A percentile compares a stretch with the other conserved stretches of the same genome.
phyloP scores from a whole-genome alignment of 2,113 vertebrate genomes.

The Narcine bancroftii region DNA sequence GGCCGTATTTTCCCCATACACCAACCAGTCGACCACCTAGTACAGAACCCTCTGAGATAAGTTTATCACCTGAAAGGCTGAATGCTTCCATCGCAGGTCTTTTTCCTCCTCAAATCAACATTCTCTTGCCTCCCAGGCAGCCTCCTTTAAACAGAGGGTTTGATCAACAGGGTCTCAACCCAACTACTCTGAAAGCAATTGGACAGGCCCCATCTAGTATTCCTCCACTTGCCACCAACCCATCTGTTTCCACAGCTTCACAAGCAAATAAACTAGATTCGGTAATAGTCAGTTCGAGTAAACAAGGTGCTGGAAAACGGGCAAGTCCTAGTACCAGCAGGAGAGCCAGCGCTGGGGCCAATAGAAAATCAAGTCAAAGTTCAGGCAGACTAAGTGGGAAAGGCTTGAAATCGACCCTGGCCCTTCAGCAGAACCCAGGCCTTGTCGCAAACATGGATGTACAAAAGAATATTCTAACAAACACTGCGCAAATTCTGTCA shows the following conservation, averaged over 20 bases:
- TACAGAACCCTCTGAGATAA: conserved; percentile 95
- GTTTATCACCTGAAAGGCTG: conserved; percentile 89
- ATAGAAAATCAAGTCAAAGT: conserved; percentile 85
- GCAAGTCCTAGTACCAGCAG: conserved; percentile 90
- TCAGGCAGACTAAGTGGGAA: conserved; percentile 86
- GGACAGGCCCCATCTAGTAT: conserved; percentile 88
- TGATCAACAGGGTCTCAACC: conserved; percentile 96
- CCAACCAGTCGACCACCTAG: conserved; percentile 94
- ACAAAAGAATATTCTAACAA: conserved; percentile 66
- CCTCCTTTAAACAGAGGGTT: conserved; percentile 84
- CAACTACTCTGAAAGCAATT: conserved; percentile 95
- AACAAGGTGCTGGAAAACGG: conserved; percentile 77
- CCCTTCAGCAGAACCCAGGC: conserved; percentile 64
- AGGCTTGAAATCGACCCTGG: conserved; percentile 66
- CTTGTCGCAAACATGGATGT: conserved; percentile 68
- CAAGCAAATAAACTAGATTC: conserved; percentile 64
- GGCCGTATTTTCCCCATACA: conserved; percentile 90
- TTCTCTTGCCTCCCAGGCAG: conserved; percentile 85
- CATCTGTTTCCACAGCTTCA: conserved; percentile 56
- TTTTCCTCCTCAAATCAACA: conserved; percentile 97
- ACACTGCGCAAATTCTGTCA: conserved; percentile 60
- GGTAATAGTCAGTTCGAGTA: conserved; percentile 70
- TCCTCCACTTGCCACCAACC: conserved; percentile 50
- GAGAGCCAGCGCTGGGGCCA: conserved; percentile 84
- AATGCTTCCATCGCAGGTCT: conserved; percentile 96